Evolutionary conservation across 2,888 invertebrate genomes (phyloP), one percentile per base, ranked within the genome.

Genomic region (Bembecia ichneumoniformis): DNA sequence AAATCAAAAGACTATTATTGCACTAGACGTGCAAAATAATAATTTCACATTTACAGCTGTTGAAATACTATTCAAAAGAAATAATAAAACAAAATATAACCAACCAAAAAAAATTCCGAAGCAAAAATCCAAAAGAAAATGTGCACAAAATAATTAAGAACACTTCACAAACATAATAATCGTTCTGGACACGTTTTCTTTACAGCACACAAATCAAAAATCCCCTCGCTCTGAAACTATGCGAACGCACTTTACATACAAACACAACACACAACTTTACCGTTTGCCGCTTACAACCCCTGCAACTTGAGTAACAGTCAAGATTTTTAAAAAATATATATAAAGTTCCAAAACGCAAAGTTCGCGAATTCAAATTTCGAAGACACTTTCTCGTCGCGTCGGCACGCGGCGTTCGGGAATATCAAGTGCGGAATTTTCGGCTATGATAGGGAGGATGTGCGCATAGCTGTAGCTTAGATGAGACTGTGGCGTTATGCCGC

Each of bases 381-480:
- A 74, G 62, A 28, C 28, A 28, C 34, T 76, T 77, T 80, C 80
- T 78, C 82, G 81, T 70, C 72, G 75, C 74, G 71, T 66, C 52
- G 50, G 52, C 72, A 59, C 77, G 78, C 77, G 76, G 64, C 64
- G 58, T 61, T 76, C 74, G 71, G 77, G 74, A 69, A 61, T 64
- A 28, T 65, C 68, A 69, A 72, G 68, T 74, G 70, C 68, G 71
- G 71, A 66, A 74, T 70, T 78, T 83, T 86, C 78, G 84, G 82
- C 77, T 84, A 82, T 79, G 75, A 74, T 74, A 75, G 82, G 84
- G 84, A 86, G 74, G 87, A 87, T 87, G 87, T 72, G 78, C 82
- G 76, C 87, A 84, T 86, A 84, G 84, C 87, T 78, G 78, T 74
- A 80, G 87, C 78, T 86, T 84, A 84, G 82, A 84, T 78, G 84